Percentiles rank a stretch among this genome's conserved stretches.
Evolutionary conservation across 2,113 vertebrate species (phyloP).

Genomic region (Conger conger): DNA sequence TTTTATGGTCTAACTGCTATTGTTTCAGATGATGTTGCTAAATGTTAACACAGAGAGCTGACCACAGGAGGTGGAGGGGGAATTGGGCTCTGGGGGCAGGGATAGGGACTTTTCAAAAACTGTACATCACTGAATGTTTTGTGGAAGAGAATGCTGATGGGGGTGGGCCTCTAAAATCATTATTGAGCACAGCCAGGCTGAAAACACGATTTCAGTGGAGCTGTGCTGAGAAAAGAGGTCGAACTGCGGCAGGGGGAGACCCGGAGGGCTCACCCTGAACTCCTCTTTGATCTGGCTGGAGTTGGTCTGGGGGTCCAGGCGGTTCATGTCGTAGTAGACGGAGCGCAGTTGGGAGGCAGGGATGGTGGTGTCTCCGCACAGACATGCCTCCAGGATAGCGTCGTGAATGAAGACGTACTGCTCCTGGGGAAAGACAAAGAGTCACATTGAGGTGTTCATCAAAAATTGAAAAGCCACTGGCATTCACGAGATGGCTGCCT

Average conservation of each 20-base stretch:
- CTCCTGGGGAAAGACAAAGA: slow-evolving; percentile 72
- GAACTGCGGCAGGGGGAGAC: background rate
- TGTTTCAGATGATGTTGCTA: no score
- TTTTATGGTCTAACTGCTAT: no score
- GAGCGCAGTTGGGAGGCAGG: slow-evolving; percentile 92
- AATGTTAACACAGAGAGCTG: no score
- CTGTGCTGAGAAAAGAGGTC: background rate
- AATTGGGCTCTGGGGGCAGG: no score
- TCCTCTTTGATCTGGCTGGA: slow-evolving; percentile 98
- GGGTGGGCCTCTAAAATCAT: no score
- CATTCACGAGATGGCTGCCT: background rate
- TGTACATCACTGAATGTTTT: no score
- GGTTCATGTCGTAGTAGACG: slow-evolving; percentile 96
- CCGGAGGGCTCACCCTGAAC: slow-evolving; percentile 81
- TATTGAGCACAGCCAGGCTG: no score
- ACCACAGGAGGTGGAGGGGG: no score
- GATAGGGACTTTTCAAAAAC: no score
- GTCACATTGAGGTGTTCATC: background rate
- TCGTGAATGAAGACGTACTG: slow-evolving; percentile 98
- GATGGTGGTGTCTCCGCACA: slow-evolving; percentile 92
- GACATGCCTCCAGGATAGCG: slow-evolving; percentile 96
- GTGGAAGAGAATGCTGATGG: no score
- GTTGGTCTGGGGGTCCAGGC: slow-evolving; percentile 95
- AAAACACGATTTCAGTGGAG: background rate
- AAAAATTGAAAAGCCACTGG: background rate